phyloP scores from a whole-genome alignment of 2,888 invertebrate genomes.

The Machimus atricapillus region DNA sequence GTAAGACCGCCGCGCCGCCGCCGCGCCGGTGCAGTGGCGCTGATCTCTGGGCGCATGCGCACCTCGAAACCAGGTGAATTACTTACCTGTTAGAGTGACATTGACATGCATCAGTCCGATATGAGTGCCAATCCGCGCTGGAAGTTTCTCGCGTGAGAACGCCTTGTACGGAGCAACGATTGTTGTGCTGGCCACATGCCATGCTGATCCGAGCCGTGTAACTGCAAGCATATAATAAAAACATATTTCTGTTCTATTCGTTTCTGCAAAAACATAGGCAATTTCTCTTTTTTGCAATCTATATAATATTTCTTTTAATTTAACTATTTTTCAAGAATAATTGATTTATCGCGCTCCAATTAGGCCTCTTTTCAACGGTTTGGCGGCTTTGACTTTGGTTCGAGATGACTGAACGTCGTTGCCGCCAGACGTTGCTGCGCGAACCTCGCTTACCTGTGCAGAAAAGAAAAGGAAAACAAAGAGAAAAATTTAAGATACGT shows the following conservation, averaged over 20 bases:
- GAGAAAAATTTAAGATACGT: neutral
- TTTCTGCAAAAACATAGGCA: neutral
- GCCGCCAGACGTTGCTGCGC: neutral
- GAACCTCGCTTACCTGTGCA: neutral
- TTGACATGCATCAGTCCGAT: slow-evolving; percentile 95
- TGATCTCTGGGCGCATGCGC: neutral
- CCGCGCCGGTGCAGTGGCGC: neutral
- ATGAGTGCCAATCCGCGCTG: slow-evolving; percentile 88
- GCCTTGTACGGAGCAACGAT: slow-evolving; percentile 89
- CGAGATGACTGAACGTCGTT: slow-evolving; percentile 7
- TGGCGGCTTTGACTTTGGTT: slow-evolving; percentile 34
- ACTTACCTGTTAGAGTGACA: slow-evolving; percentile 87
- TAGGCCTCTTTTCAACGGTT: neutral
- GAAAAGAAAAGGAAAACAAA: neutral
- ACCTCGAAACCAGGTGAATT: slow-evolving; percentile 14
- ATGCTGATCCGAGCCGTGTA: slow-evolving; percentile 87
- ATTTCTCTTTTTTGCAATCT: neutral
- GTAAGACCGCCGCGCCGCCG: neutral
- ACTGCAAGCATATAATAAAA: slow-evolving; percentile 67
- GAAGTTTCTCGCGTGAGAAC: slow-evolving; percentile 86
- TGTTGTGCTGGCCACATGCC: slow-evolving; percentile 87
- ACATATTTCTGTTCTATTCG: neutral
- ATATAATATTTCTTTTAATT: neutral
- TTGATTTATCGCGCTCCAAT: slow-evolving; percentile 22
- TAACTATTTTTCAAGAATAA: neutral